phyloP scores from a whole-genome alignment of 2,113 vertebrate species.

The Caranx ignobilis region DNA sequence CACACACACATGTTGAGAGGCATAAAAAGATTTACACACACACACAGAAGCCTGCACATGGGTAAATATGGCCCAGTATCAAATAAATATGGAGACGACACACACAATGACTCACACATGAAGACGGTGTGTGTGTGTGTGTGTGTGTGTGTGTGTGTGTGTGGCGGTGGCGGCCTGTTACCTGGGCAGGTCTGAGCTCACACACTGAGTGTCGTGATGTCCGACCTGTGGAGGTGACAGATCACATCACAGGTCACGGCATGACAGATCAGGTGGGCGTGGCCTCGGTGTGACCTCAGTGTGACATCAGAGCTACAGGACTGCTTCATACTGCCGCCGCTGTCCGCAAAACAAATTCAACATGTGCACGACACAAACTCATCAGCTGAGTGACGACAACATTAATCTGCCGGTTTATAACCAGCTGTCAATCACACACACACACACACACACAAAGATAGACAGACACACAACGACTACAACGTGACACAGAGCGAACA shows the following conservation, averaged over 20 bases:
- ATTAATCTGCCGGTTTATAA: too few relatives aligned
- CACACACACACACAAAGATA: background rate
- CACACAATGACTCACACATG: constrained; percentile 57
- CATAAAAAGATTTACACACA: constrained; percentile 33
- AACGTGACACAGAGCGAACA: background rate
- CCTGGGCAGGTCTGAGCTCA: constrained; percentile 50
- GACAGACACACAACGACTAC: background rate
- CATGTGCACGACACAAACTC: background rate
- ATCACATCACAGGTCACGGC: background rate
- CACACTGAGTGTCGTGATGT: constrained; percentile 16
- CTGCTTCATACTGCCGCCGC: background rate
- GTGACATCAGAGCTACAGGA: too few relatives aligned
- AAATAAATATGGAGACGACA: constrained; percentile 72
- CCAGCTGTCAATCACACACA: too few relatives aligned
- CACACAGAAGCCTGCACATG: background rate
- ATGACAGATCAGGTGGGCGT: background rate
- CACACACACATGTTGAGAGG: constrained; percentile 31
- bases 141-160: constrained; percentile 16
- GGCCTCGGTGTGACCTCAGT: background rate
- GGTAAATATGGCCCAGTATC: constrained; percentile 4
- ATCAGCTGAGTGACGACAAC: background rate
- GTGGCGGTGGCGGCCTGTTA: constrained; percentile 9
- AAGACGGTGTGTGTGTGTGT: constrained; percentile 3
- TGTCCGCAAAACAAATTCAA: background rate
- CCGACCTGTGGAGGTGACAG: constrained; percentile 1